Evolutionary conservation across 2,113 vertebrate genomes (phyloP), one percentile per base, ranked within the genome.

Genomic region (Takifugu flavidus): DNA sequence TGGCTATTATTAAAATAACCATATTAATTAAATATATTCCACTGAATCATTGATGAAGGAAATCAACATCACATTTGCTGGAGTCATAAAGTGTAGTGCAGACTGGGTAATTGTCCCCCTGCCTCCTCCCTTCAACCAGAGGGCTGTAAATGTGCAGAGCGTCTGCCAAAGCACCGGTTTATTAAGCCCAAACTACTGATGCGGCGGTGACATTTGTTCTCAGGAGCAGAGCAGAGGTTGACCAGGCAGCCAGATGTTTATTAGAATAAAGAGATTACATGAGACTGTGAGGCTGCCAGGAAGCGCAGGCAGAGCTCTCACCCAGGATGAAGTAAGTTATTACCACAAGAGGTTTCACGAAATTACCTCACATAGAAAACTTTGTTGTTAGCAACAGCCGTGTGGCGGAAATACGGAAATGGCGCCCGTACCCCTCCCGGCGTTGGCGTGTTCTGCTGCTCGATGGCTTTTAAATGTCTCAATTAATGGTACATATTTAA

Each of bases 201-300:
- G 10, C 28, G 45, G 12, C 49, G n/a, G 8, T 54, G 62, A 57
- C 74, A 67, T 71, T 75, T 79, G 75, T 63, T 65, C 42, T 42
- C 47, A 70, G 28, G 68, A 62, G 26, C 55, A 25, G 62, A 39
- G 34, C 34, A 39, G 34, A 8, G 61, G 43, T 43, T 59, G 47
- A 82, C 39, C 72, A 62, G 49, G 70, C 52, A 20, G 59, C 7
- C 78, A 74, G 59, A 81, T 80, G 75, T 75, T 71, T 78, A 51
- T 67, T 65, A 62, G 34, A 51, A 64, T 42, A 53, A 72, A 67
- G 58, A 69, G 62, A 72, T 82, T 74, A 67, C 56, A 70, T 65
- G 47, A 70, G 66, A 74, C 64, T 25, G 43, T 54, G 54, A 59
- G 63, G 63, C 53, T 3, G 3, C 2, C 72, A 72, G 28, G 75